A percentile compares a stretch with the other conserved stretches of the same genome.
Evolutionary conservation across 2,797 vertebrate species (phyloP).

Genomic region (Gymnocypris eckloni): DNA sequence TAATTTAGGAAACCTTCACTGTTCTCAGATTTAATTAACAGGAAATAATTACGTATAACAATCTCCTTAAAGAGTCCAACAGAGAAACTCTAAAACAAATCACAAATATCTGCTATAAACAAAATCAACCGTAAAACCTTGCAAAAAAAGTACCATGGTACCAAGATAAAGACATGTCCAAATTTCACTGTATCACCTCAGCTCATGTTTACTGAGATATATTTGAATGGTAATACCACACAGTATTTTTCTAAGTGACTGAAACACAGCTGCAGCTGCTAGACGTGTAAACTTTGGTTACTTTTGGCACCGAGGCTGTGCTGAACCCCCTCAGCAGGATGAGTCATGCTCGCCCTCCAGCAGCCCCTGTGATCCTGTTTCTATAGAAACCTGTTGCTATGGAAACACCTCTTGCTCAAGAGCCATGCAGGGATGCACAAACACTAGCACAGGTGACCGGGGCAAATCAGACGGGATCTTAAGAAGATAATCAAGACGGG

Average conservation of each 20-base stretch:
- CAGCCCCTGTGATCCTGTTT: slow-evolving; percentile 81
- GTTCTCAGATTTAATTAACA: slow-evolving; percentile 59
- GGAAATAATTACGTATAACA: slow-evolving; percentile 62
- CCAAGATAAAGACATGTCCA: not conserved
- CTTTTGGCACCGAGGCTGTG: not conserved
- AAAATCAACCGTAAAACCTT: not conserved
- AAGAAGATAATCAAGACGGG: slow-evolving; percentile 36
- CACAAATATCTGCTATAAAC: not conserved
- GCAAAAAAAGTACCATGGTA: not conserved
- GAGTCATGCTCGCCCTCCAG: slow-evolving; percentile 63
- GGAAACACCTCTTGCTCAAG: slow-evolving; percentile 73
- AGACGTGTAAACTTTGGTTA: slow-evolving; percentile 29
- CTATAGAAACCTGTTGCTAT: slow-evolving; percentile 84
- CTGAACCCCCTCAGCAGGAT: slow-evolving; percentile 49
- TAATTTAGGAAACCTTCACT: slow-evolving; percentile 62
- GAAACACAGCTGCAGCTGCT: slow-evolving; percentile 11
- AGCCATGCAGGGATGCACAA: slow-evolving; percentile 45
- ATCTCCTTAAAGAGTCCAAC: slow-evolving; percentile 17
- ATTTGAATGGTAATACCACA: not conserved
- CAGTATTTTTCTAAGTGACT: not conserved
- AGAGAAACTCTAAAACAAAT: not conserved
- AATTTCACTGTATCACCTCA: not conserved
- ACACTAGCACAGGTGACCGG: slow-evolving; percentile 40
- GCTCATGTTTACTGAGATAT: not conserved
- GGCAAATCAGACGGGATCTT: slow-evolving; percentile 35